Conservation (phyloP, 1,140 invertebrate species). For the Samia ricini region DNA sequence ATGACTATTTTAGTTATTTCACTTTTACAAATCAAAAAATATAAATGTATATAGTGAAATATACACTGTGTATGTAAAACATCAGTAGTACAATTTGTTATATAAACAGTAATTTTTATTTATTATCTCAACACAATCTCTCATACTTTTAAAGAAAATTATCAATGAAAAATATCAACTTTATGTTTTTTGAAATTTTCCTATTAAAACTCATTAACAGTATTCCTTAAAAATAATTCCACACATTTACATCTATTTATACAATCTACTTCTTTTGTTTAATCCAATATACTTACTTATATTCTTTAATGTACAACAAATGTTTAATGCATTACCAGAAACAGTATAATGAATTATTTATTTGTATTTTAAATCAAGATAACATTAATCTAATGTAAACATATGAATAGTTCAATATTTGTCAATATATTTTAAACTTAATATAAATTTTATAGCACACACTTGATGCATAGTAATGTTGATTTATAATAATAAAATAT, state of each 20-base stretch:
- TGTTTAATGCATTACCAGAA: not conserved
- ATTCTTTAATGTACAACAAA: not conserved
- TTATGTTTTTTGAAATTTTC: not conserved
- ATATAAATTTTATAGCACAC: not conserved
- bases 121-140: no score
- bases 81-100: no score
- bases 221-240: not conserved
- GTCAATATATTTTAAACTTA: not conserved
- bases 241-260: not conserved
- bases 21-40: no score
- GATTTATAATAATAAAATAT: not conserved
- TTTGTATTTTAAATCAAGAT: constrained; percentile 1
- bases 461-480: not conserved
- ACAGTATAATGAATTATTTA: constrained; percentile 1
- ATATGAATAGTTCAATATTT: not conserved
- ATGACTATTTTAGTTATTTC: no score
- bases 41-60: no score
- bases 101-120: no score
- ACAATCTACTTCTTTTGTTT: not conserved
- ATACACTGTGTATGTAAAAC: no score
- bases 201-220: not conserved
- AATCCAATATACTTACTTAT: not conserved
- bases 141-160: no score
- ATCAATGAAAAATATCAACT: no score
- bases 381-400: not conserved